Evolutionary conservation across 2,888 invertebrate species (phyloP).

Genomic region (Epicampocera succincta): DNA sequence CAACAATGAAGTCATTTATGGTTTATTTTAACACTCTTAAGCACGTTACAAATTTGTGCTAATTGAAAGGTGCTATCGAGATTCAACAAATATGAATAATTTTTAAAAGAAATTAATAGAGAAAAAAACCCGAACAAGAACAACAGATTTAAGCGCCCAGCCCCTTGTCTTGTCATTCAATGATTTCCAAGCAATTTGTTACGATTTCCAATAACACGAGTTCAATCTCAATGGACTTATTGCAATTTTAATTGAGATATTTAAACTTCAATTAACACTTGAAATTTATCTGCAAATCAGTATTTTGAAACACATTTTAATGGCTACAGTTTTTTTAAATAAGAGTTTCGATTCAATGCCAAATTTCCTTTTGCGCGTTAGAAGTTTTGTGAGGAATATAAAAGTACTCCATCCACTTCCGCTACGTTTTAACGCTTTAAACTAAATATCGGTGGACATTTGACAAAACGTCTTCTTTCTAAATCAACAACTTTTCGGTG

Average conservation of each 20-base stretch:
- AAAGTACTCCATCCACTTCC: too few species aligned
- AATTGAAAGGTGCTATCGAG: slow-evolving; percentile 66
- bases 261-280: slow-evolving; percentile 22
- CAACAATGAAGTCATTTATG: slow-evolving; percentile 63
- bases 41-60: slow-evolving; percentile 63
- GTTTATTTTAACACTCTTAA: slow-evolving; percentile 46
- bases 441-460: too few species aligned
- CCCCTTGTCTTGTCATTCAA: slow-evolving; percentile 22
- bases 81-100: slow-evolving; percentile 47
- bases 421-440: too few species aligned
- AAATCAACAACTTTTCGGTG: too few species aligned
- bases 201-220: slow-evolving; percentile 17
- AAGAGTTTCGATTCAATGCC: too few species aligned
- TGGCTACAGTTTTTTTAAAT: too few species aligned
- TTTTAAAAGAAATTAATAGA: neutral
- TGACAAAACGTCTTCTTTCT: too few species aligned
- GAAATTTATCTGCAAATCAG: neutral
- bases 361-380: too few species aligned
- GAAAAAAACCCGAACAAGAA: neutral
- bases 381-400: too few species aligned
- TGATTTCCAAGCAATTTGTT: slow-evolving; percentile 52
- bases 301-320: neutral
- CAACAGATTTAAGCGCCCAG: slow-evolving; percentile 46
- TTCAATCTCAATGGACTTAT: neutral
- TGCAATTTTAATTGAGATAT: slow-evolving; percentile 24